phyloP scores from a whole-genome alignment of 2,113 vertebrate genomes.

The Pyxicephalus adspersus region DNA sequence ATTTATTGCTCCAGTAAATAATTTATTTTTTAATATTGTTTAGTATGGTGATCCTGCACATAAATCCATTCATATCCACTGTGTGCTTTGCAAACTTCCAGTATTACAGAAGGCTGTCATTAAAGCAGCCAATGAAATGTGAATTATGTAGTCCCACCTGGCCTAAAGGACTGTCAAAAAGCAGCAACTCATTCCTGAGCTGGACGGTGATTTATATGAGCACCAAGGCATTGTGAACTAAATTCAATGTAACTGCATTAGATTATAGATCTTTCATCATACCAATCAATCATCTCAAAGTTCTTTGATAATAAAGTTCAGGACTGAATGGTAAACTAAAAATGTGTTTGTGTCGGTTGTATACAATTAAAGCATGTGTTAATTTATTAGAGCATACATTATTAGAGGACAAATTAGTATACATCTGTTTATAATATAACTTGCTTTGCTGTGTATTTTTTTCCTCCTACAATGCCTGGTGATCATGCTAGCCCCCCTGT shows the following conservation, averaged over 20 bases:
- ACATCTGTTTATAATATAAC: too few species aligned
- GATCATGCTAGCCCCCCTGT: too few species aligned
- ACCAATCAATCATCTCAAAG: not conserved
- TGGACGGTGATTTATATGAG: slow-evolving; percentile 20
- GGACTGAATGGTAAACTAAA: not conserved
- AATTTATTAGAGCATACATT: not conserved
- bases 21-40: slow-evolving; percentile 32
- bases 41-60: not conserved
- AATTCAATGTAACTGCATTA: not conserved
- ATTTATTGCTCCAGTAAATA: slow-evolving; percentile 36
- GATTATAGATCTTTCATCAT: slow-evolving; percentile 4
- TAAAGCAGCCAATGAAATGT: slow-evolving; percentile 33
- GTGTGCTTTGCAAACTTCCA: not conserved
- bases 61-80: slow-evolving; percentile 17
- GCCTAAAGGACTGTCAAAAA: not conserved
- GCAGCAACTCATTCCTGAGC: not conserved
- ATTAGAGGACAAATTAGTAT: too few species aligned
- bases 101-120: slow-evolving; percentile 15
- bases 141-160: not conserved
- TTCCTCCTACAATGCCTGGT: too few species aligned
- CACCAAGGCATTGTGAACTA: slow-evolving; percentile 1
- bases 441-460: too few species aligned
- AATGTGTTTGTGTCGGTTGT: not conserved
- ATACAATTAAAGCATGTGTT: not conserved
- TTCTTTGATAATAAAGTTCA: not conserved